These are phyloP conservation scores for Rhynchotus rufescens DNA, from an alignment of 2,797 vertebrate species.

Conservation along the genomic window DNA sequence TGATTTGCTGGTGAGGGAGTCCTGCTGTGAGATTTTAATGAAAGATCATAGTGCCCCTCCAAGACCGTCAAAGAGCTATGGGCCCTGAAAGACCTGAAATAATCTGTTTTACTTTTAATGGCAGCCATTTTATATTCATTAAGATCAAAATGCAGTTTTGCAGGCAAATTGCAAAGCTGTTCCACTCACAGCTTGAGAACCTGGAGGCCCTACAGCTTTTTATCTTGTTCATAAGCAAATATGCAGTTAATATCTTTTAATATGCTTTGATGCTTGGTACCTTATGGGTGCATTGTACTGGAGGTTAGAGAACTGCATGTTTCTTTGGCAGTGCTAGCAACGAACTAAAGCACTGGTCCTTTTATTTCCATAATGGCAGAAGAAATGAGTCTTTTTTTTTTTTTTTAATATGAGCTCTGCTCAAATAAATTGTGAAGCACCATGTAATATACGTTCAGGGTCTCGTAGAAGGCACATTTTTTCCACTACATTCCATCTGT, in stretches of 20 bases:
- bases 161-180: constrained; percentile 99
- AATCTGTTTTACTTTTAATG: constrained; percentile 98
- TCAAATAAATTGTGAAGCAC: constrained; percentile 81
- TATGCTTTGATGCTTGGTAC: constrained; percentile 92
- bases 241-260: constrained; percentile 93
- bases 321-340: constrained; percentile 80
- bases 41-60: constrained; percentile 98
- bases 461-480: constrained; percentile 70
- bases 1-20: constrained; percentile 89
- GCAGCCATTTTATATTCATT: constrained; percentile 99
- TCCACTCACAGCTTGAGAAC: constrained; percentile 97
- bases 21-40: constrained; percentile 98
- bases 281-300: constrained; percentile 90
- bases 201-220: constrained; percentile 92
- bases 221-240: constrained; percentile 92
- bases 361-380: constrained; percentile 84
- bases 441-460: constrained; percentile 74
- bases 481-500: constrained; percentile 79
- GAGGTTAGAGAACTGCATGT: constrained; percentile 84
- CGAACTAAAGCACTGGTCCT: constrained; percentile 77
- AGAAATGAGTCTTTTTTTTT: constrained; percentile 76
- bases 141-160: constrained; percentile 98
- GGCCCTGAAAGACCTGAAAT: constrained; percentile 93
- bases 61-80: constrained; percentile 97
- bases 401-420: constrained; percentile 69